Evolutionary conservation across 2,113 vertebrate species (phyloP).

Genomic region (Salvelinus sp.): DNA sequence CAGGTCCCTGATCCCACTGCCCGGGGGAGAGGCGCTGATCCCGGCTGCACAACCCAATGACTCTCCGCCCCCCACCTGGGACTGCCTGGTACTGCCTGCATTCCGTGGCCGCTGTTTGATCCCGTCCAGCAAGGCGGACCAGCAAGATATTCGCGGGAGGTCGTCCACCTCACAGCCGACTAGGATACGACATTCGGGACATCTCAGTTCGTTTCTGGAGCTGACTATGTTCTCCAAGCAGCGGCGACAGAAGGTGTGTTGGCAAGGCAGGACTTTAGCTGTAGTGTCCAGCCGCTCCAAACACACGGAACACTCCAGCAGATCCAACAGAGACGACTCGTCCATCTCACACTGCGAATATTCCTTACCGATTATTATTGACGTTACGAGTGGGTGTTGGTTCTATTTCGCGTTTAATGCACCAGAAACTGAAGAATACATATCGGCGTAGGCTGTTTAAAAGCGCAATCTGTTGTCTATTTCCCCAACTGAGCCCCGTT

Average conservation of each 20-base stretch:
- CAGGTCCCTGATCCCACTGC: conserved; percentile 78
- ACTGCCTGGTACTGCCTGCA: conserved; percentile 63
- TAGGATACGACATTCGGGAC: conserved; percentile 93
- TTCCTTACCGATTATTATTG: conserved; percentile 56
- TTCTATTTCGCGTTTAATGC: background rate
- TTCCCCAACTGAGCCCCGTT: background rate
- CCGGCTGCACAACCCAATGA: conserved; percentile 73
- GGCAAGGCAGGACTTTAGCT: conserved; percentile 91
- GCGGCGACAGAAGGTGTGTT: conserved; percentile 96
- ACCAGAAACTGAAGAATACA: conserved; percentile 16
- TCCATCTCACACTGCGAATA: conserved; percentile 80
- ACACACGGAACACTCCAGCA: conserved; percentile 94
- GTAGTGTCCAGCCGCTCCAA: conserved; percentile 93
- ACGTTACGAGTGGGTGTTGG: background rate
- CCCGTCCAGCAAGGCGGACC: conserved; percentile 91
- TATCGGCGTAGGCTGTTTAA: conserved; percentile 12
- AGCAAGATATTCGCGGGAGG: conserved; percentile 90
- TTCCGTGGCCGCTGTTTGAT: conserved; percentile 86
- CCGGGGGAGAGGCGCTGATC: conserved; percentile 72
- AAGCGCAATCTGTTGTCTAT: background rate
- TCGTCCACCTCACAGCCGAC: conserved; percentile 95
- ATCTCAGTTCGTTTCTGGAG: conserved; percentile 91
- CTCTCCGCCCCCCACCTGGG: conserved; percentile 52
- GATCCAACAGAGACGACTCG: conserved; percentile 91
- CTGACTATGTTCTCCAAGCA: conserved; percentile 94